These are phyloP conservation scores for Sinonovacula constricta DNA, from an alignment of 1,140 invertebrate genomes.

Conservation along the genomic window DNA sequence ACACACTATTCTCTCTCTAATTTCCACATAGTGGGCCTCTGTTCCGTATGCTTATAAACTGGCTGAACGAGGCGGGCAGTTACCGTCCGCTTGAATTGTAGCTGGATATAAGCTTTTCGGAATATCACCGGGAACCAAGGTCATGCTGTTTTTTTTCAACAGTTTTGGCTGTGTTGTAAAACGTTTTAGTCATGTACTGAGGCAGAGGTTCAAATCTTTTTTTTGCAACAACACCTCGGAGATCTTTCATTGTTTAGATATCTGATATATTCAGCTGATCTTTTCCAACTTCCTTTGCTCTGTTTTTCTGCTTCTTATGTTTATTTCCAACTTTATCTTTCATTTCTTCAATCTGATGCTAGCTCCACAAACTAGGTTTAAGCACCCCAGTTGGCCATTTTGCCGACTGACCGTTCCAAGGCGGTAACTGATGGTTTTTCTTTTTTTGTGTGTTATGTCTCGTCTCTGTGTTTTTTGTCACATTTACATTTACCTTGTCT, in stretches of 20 bases:
- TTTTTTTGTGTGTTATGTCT: too few relatives aligned
- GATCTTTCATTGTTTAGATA: too few relatives aligned
- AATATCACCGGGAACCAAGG: slow-evolving; percentile 7
- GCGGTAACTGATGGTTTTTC: too few relatives aligned
- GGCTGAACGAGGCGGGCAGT: slow-evolving; percentile 23
- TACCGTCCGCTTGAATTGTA: slow-evolving; percentile 23
- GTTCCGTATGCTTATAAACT: slow-evolving; percentile 26
- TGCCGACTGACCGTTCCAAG: too few relatives aligned
- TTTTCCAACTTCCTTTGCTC: too few relatives aligned
- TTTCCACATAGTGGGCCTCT: slow-evolving; percentile 21
- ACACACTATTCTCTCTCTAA: slow-evolving; percentile 21
- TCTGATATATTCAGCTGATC: too few relatives aligned
- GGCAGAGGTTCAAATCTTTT: slow-evolving; percentile 2
- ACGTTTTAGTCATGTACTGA: background rate
- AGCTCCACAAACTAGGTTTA: too few relatives aligned
- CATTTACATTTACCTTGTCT: too few relatives aligned
- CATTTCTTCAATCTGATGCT: too few relatives aligned
- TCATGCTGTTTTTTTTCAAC: slow-evolving; percentile 9
- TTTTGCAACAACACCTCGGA: too few relatives aligned
- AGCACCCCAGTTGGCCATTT: too few relatives aligned
- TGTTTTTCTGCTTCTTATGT: background rate
- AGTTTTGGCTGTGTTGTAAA: slow-evolving; percentile 14
- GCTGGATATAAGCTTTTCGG: slow-evolving; percentile 8
- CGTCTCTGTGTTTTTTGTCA: too few relatives aligned
- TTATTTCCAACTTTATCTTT: slow-evolving; percentile 8